These are phyloP conservation scores for Nomada lathburiana DNA, from an alignment of 2,888 invertebrate genomes.

Conservation along the genomic window DNA sequence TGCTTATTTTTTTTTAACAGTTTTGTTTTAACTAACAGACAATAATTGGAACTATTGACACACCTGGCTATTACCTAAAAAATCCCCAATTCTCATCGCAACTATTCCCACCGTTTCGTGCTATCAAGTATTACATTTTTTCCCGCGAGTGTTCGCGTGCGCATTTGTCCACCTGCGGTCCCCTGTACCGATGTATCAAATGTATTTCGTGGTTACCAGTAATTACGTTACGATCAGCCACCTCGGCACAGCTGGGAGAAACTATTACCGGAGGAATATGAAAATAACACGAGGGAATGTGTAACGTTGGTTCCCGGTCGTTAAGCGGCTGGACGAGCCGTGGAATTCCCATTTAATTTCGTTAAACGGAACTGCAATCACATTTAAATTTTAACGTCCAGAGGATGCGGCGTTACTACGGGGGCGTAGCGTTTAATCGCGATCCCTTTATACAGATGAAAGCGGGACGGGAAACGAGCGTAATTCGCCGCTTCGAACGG, in stretches of 20 bases:
- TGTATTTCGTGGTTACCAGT: conserved; percentile 16
- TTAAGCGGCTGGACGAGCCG: conserved; percentile 36
- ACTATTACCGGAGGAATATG: conserved; percentile 1
- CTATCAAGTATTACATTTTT: too few species aligned
- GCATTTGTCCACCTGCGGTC: too few species aligned
- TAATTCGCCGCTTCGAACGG: conserved; percentile 25
- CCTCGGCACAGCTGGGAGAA: neutral
- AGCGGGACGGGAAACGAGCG: conserved; percentile 22
- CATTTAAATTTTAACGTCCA: conserved; percentile 57
- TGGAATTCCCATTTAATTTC: conserved; percentile 59
- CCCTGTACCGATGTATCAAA: conserved; percentile 8
- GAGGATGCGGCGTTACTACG: conserved; percentile 32
- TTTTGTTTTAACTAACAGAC: too few species aligned
- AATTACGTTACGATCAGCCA: conserved; percentile 33
- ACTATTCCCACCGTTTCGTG: too few species aligned
- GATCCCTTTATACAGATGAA: conserved; percentile 29
- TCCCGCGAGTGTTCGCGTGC: too few species aligned
- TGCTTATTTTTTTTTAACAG: too few species aligned
- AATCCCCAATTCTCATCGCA: too few species aligned
- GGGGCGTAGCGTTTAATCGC: conserved; percentile 50
- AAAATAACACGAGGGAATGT: conserved; percentile 40
- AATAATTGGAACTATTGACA: too few species aligned
- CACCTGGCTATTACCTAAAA: too few species aligned
- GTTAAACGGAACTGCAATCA: conserved; percentile 58
- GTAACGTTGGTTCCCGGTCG: conserved; percentile 45